Conservation (phyloP, 2,888 invertebrate species). For the Spisula solida region DNA sequence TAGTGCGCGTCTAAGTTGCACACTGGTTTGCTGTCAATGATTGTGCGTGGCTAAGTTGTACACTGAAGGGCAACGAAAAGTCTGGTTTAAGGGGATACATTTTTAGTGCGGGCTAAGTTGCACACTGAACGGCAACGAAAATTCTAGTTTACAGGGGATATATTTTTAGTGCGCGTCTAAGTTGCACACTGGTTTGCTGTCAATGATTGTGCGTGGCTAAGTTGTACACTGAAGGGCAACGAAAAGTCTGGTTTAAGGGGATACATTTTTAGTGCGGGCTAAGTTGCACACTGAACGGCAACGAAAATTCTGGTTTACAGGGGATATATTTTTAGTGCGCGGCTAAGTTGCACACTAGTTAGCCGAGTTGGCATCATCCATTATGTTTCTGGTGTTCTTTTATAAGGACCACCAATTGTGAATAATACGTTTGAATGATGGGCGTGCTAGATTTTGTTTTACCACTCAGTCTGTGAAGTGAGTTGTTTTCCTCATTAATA, state of each 20-base stretch:
- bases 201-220: no score
- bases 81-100: no score
- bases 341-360: neutral
- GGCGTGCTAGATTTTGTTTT: neutral
- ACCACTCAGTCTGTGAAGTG: neutral
- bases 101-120: neutral
- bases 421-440: neutral
- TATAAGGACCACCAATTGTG: slow-evolving; percentile 17
- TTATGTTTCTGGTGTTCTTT: neutral
- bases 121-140: neutral
- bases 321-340: no score
- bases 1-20: no score
- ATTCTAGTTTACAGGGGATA: no score
- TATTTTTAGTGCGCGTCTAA: no score
- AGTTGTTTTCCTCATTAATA: slow-evolving; percentile 24
- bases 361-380: neutral
- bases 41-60: no score
- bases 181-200: neutral
- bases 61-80: no score
- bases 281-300: neutral
- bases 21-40: neutral
- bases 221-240: no score
- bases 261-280: no score
- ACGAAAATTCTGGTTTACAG: no score
- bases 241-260: no score